phyloP scores from a whole-genome alignment of 2,888 invertebrate genomes.

The Parthenolecanium corni region DNA sequence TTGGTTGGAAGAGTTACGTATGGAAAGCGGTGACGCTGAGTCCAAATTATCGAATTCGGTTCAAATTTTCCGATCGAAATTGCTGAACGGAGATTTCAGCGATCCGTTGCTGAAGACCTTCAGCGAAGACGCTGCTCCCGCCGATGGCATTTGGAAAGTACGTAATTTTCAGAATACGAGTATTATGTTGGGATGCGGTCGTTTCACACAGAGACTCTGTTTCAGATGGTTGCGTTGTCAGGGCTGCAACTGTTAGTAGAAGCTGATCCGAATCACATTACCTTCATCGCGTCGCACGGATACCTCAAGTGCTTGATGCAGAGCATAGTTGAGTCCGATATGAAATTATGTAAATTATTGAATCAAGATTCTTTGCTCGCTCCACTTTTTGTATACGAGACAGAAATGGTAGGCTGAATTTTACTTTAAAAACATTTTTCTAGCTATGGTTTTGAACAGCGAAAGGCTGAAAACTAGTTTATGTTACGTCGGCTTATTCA shows the following conservation, averaged over 20 bases:
- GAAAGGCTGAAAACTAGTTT: too few species aligned
- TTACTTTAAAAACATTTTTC: too few species aligned
- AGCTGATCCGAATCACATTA: slow-evolving; percentile 56
- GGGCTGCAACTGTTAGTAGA: slow-evolving; percentile 68
- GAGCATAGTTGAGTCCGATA: slow-evolving; percentile 63
- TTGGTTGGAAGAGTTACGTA: slow-evolving; percentile 9
- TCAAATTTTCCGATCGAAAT: slow-evolving; percentile 13
- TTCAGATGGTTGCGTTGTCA: slow-evolving; percentile 65
- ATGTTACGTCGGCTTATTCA: slow-evolving; percentile 12
- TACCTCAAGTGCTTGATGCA: slow-evolving; percentile 75
- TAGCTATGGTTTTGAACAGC: too few species aligned
- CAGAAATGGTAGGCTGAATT: slow-evolving; percentile 56
- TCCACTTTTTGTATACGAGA: slow-evolving; percentile 73
- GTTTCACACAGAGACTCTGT: too few species aligned
- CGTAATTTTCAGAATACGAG: slow-evolving; percentile 27
- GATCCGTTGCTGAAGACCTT: slow-evolving; percentile 68
- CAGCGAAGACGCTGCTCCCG: slow-evolving; percentile 76
- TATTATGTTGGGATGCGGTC: not conserved
- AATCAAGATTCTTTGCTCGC: slow-evolving; percentile 53
- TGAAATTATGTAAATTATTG: slow-evolving; percentile 43
- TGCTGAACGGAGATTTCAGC: slow-evolving; percentile 48
- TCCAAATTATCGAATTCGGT: not conserved
- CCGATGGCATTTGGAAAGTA: slow-evolving; percentile 72
- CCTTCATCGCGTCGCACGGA: slow-evolving; percentile 47
- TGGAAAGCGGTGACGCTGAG: not conserved